Percentiles rank a stretch among this genome's conserved stretches.
Evolutionary conservation across 2,797 vertebrate genomes (phyloP).

Genomic region (Malurus leucopterus): DNA sequence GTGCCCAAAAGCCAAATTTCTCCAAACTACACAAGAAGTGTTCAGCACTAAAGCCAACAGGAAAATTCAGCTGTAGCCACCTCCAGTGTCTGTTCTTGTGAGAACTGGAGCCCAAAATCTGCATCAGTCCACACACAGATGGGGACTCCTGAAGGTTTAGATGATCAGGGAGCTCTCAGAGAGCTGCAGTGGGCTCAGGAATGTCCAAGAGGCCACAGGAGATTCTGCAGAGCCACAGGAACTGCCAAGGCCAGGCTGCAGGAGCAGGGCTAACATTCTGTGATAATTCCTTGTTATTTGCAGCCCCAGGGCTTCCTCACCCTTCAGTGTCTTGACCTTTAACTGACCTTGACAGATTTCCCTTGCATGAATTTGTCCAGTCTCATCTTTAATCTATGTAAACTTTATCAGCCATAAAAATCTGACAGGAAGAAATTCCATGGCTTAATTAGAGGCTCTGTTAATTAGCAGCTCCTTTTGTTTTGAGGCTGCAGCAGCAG

Average conservation of each 20-base stretch:
- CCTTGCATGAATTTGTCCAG: neutral
- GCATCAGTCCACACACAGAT: rapidly evolving
- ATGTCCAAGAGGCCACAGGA: rapidly evolving
- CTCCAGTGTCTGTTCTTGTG: neutral
- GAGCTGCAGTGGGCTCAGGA: neutral
- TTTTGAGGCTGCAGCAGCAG: neutral
- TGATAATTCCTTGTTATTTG: neutral
- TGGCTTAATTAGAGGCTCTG: neutral
- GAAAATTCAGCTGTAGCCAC: neutral
- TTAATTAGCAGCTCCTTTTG: neutral
- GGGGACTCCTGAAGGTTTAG: neutral
- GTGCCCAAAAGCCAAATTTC: neutral
- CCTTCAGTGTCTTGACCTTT: neutral
- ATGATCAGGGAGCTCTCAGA: neutral
- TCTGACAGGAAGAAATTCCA: neutral
- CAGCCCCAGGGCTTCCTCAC: neutral
- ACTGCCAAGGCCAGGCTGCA: too few species aligned
- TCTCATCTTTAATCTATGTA: neutral
- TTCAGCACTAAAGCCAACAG: neutral
- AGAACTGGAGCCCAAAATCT: neutral
- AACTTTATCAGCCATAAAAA: neutral
- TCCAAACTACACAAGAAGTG: neutral
- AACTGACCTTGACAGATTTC: neutral
- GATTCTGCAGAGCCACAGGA: rapidly evolving
- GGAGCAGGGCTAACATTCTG: neutral